Evolutionary conservation across 64 coral and sea anemone species (phyloP), one percentile per base, ranked within the genome.

Genomic region (Anthopleura sola): DNA sequence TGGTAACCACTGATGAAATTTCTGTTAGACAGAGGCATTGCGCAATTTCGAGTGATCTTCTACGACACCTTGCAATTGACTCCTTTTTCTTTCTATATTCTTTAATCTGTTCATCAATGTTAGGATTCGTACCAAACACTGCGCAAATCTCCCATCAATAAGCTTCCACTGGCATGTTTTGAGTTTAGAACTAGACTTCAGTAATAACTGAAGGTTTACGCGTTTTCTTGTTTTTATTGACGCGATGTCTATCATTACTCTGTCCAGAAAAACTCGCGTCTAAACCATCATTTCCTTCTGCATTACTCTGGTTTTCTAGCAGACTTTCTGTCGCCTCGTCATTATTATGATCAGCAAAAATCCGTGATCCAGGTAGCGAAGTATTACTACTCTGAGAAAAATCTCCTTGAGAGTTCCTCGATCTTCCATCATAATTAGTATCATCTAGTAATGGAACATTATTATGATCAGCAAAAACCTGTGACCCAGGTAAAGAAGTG

Each of bases 351-450:
- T n/a, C n/a, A 29, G 24, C 9, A 12, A 68, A 31, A 68, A 68
- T 44, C 77, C 77, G 20, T 11, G 81, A 83, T n/a, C 81, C 81
- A 16, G 81, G 47, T 54, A 83, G 17, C 12, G 81, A 83, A 54
- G 49, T 32, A 17, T 83, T 83, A 36, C 81, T 83, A 24, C 48
- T 83, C 54, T 83, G 54, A 21, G 49, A 50, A 23, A 78, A 38
- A 78, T 78, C 75, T 5, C 34, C 36, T 68, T 24, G 62, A 68
- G 62, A 68, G 62, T 68, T 68, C 24, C 62, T 68, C 20, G 62
- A 68, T 13, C 24, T 68, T 13, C 23, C 62, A 26, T 68, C n/a
- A 23, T 21, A 68, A 68, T 32, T 68, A 9, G 20, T 23, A 68
- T 68, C 62, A 68, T 68, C 62, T 68, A 23, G 26, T 28, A 9